Evolutionary conservation across 1,140 invertebrate species (phyloP).

Genomic region (Penaeus indicus): DNA sequence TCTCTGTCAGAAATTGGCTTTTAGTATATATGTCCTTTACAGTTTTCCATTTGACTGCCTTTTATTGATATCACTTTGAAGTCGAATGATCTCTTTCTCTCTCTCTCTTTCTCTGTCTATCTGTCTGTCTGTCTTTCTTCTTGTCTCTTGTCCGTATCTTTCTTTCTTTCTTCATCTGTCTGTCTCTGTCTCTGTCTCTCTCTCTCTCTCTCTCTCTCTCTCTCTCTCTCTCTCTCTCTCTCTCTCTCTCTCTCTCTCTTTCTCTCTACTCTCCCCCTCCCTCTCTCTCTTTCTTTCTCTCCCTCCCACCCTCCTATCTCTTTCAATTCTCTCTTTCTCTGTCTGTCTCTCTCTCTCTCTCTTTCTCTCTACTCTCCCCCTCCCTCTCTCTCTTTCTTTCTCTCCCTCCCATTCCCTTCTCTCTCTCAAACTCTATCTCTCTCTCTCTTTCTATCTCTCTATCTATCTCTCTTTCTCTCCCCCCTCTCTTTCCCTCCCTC

Average conservation of each 20-base stretch:
- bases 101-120: background rate
- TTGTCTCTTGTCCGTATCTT: background rate
- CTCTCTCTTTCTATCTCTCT: no score
- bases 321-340: no score
- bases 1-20: background rate
- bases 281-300: no score
- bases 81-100: conserved; percentile 14
- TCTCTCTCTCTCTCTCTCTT: background rate
- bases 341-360: no score
- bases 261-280: no score
- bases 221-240: background rate
- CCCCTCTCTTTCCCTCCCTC: no score
- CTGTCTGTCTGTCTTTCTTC: background rate
- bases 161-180: background rate
- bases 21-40: background rate
- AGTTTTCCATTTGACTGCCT: background rate
- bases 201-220: background rate
- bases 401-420: no score
- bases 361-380: no score
- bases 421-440: no score
- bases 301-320: no score
- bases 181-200: background rate
- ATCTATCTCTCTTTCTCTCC: no score
- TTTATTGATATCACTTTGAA: conserved; percentile 13
- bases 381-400: no score